Evolutionary conservation across 2,797 vertebrate species (phyloP).

Genomic region (Microchirus variegatus): DNA sequence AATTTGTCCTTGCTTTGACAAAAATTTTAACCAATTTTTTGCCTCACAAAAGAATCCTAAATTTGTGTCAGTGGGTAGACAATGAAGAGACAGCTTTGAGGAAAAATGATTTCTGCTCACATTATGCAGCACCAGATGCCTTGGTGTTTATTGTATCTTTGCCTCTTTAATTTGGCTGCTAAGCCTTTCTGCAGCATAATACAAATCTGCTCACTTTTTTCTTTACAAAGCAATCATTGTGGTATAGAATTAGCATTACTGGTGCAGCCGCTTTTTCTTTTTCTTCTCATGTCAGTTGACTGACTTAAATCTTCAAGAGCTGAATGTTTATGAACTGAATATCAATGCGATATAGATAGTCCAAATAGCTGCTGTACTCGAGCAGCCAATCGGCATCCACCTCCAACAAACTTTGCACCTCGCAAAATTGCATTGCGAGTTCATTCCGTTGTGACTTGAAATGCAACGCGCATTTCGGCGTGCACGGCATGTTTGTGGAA

Average conservation of each 20-base stretch:
- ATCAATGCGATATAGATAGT: too few species aligned
- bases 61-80: slow-evolving; percentile 56
- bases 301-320: not conserved
- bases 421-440: too few species aligned
- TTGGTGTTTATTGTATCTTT: slow-evolving; percentile 48
- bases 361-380: too few species aligned
- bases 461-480: too few species aligned
- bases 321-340: not conserved
- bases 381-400: too few species aligned
- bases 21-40: slow-evolving; percentile 31
- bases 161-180: slow-evolving; percentile 50
- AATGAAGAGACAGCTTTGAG: slow-evolving; percentile 61
- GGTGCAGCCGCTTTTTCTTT: not conserved
- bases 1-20: slow-evolving; percentile 50
- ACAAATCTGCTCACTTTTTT: slow-evolving; percentile 22
- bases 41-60: slow-evolving; percentile 51
- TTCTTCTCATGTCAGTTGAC: not conserved
- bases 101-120: slow-evolving; percentile 52
- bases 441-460: too few species aligned
- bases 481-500: too few species aligned
- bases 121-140: slow-evolving; percentile 36
- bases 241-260: slow-evolving; percentile 10
- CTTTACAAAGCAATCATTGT: slow-evolving; percentile 5
- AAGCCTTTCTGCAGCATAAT: slow-evolving; percentile 42
- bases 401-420: too few species aligned